phyloP scores from a whole-genome alignment of 64 coral and sea anemone genomes.

The Actinia equina region DNA sequence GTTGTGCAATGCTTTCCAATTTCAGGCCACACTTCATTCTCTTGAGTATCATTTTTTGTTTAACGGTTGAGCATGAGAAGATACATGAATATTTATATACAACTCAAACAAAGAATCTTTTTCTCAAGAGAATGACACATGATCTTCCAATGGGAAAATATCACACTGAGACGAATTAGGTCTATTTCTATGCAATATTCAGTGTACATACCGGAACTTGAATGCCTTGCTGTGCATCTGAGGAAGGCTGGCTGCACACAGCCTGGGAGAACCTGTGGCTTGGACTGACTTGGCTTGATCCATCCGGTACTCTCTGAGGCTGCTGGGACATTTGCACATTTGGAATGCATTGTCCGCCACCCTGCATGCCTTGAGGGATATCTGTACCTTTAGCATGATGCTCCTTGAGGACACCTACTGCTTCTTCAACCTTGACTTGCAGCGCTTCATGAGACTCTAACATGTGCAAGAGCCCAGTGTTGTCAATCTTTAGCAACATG shows the following conservation, averaged over 20 bases:
- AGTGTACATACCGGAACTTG: slow-evolving; percentile 42
- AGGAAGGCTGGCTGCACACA: slow-evolving; percentile 56
- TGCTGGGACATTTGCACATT: slow-evolving; percentile 47
- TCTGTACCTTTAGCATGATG: slow-evolving; percentile 73
- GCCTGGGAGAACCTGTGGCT: slow-evolving; percentile 64
- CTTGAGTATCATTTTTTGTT: no score
- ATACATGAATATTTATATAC: no score
- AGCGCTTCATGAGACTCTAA: slow-evolving; percentile 86
- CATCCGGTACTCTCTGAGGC: slow-evolving; percentile 31
- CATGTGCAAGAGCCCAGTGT: slow-evolving; percentile 90
- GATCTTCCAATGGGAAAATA: no score
- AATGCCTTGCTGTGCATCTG: slow-evolving; percentile 31
- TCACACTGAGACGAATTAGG: no score
- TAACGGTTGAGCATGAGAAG: no score
- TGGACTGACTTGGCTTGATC: slow-evolving; percentile 22
- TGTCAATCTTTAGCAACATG: slow-evolving; percentile 96
- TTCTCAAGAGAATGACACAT: no score
- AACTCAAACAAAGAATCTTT: no score
- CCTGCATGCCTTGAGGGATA: slow-evolving; percentile 41
- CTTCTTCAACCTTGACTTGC: slow-evolving; percentile 73
- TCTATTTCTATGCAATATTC: no score
- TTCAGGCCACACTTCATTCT: no score
- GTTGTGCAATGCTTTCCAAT: no score
- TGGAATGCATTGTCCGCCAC: slow-evolving; percentile 40
- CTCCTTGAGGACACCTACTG: slow-evolving; percentile 60